Conservation (phyloP, 2,888 invertebrate genomes). For the Ennomos fuscantarius region DNA sequence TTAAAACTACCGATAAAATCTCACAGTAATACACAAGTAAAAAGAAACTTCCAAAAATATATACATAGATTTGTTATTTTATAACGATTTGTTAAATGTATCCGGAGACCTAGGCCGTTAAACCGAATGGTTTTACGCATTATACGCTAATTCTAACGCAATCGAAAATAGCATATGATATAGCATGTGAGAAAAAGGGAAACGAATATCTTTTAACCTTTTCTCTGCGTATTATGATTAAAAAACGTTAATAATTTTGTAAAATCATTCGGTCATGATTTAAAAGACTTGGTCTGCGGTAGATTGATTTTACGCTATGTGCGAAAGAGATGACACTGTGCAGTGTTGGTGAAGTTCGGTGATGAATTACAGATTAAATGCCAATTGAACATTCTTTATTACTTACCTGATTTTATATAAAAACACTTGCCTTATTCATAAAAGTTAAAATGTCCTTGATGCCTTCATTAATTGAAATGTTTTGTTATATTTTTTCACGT, state of each 20-base stretch:
- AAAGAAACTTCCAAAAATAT: slow-evolving; percentile 47
- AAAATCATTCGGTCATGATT: slow-evolving; percentile 1
- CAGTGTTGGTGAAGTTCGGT: slow-evolving; percentile 18
- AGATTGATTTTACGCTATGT: slow-evolving; percentile 25
- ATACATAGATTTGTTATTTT: slow-evolving; percentile 40
- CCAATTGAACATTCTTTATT: neutral
- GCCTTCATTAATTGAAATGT: neutral
- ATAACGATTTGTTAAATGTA: slow-evolving; percentile 32
- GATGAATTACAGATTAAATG: slow-evolving; percentile 20
- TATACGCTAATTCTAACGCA: slow-evolving; percentile 1
- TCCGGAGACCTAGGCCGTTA: slow-evolving; percentile 24
- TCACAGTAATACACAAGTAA: slow-evolving; percentile 44
- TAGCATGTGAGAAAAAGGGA: neutral
- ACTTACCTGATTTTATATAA: too few relatives aligned
- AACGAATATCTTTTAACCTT: neutral
- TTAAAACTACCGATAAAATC: slow-evolving; percentile 8
- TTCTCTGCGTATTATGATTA: slow-evolving; percentile 12
- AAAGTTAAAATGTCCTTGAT: too few relatives aligned
- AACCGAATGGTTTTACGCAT: slow-evolving; percentile 6
- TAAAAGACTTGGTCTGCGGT: slow-evolving; percentile 21
- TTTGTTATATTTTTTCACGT: neutral
- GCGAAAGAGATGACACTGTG: slow-evolving; percentile 30
- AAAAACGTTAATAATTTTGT: slow-evolving; percentile 13
- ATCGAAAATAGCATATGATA: slow-evolving; percentile 12
- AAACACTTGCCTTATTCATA: too few relatives aligned